These are phyloP conservation scores for Timandra comae DNA, from an alignment of 2,888 invertebrate species.

Conservation along the genomic window DNA sequence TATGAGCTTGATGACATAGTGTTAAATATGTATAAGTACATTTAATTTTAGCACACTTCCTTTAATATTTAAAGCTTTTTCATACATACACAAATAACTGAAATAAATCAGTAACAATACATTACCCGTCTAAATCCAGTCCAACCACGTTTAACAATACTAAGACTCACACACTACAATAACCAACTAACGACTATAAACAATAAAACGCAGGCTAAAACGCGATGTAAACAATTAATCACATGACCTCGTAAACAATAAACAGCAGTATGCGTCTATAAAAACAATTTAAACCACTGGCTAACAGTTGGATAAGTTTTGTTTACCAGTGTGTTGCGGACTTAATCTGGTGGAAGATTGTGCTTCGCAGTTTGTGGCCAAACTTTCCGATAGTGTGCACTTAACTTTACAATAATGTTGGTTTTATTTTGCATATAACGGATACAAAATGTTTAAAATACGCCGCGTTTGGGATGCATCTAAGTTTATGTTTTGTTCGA, in stretches of 20 bases:
- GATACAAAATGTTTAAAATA: no score
- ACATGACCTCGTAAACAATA: slow-evolving; percentile 8
- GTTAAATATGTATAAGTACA: no score
- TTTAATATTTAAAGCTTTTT: no score
- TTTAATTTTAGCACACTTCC: no score
- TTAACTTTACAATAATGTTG: slow-evolving; percentile 23
- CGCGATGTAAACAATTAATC: slow-evolving; percentile 12
- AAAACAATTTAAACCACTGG: slow-evolving; percentile 19
- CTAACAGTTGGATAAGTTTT: slow-evolving; percentile 27
- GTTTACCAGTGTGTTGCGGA: slow-evolving; percentile 25
- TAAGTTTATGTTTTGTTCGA: no score
- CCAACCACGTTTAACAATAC: no score
- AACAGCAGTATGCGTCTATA: slow-evolving; percentile 10
- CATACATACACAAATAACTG: no score
- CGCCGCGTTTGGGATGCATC: no score
- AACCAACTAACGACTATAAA: not conserved
- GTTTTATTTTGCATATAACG: slow-evolving; percentile 28
- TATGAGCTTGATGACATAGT: no score
- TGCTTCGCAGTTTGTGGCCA: slow-evolving; percentile 13
- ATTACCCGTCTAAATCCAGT: no score
- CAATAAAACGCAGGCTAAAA: not conserved
- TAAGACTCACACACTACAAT: no score
- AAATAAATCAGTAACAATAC: no score
- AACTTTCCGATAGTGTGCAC: slow-evolving; percentile 19
- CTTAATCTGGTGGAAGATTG: slow-evolving; percentile 40